Conservation (phyloP, 2,113 vertebrate genomes). For the Heptranchias perlo region DNA sequence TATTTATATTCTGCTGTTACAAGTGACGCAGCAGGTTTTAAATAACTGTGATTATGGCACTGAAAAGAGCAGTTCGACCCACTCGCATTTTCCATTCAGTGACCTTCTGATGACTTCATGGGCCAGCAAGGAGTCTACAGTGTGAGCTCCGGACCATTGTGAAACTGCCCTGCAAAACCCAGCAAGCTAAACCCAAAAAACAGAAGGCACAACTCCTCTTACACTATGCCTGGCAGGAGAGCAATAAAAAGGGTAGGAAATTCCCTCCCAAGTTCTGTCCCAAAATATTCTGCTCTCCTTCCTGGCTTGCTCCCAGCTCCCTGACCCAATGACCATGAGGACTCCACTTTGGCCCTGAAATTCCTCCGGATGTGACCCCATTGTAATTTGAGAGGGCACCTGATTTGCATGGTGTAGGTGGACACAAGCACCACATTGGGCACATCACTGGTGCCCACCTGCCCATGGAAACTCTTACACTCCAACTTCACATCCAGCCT, state of each 20-base stretch:
- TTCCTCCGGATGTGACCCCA: not conserved
- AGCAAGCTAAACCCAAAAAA: not conserved
- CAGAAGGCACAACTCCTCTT: not conserved
- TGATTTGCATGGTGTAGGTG: not conserved
- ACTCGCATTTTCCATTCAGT: not conserved
- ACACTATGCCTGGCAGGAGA: not conserved
- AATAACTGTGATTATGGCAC: not conserved
- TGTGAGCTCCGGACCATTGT: not conserved
- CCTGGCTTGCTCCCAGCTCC: not conserved
- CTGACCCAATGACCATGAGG: not conserved
- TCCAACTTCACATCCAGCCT: not conserved
- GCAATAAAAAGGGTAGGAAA: not conserved
- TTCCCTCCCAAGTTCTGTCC: not conserved
- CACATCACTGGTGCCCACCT: not conserved
- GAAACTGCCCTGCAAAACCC: not conserved
- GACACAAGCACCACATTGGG: not conserved
- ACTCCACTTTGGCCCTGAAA: not conserved
- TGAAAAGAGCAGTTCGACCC: not conserved
- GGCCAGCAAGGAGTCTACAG: not conserved
- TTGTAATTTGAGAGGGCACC: not conserved
- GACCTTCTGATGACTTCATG: not conserved
- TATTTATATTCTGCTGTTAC: not conserved
- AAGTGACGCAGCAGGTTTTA: not conserved
- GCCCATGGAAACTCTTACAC: not conserved
- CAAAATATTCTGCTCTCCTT: not conserved